A percentile compares a stretch with the other conserved stretches of the same genome.
Evolutionary conservation across 1,140 invertebrate species (phyloP).

Genomic region (Eulimnadia texana): DNA sequence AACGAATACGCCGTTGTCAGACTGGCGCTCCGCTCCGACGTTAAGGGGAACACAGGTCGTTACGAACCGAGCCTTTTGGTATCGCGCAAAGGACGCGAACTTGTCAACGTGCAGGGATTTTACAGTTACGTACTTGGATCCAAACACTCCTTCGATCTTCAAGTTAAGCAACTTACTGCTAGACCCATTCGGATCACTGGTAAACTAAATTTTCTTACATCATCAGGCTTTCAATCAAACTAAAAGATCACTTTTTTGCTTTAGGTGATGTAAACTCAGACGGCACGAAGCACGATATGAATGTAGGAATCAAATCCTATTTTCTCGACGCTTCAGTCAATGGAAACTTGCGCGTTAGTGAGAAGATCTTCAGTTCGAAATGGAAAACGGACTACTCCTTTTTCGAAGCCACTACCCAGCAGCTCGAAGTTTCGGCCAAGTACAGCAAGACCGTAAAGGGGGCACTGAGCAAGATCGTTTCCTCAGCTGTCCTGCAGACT

Average conservation of each 20-base stretch:
- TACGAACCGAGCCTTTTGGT: slow-evolving; percentile 21
- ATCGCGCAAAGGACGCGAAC: slow-evolving; percentile 11
- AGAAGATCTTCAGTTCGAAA: slow-evolving; percentile 21
- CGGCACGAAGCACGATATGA: slow-evolving; percentile 18
- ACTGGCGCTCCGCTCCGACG: slow-evolving; percentile 17
- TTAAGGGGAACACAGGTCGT: slow-evolving; percentile 13
- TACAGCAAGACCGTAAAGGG: slow-evolving; percentile 19
- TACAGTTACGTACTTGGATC: slow-evolving; percentile 18
- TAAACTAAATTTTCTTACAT: slow-evolving; percentile 12
- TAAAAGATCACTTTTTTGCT: no score
- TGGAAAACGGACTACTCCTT: slow-evolving; percentile 23
- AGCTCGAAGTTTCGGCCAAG: slow-evolving; percentile 22
- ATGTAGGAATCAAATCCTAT: slow-evolving; percentile 20
- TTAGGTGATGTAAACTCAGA: slow-evolving; percentile 20
- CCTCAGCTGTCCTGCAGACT: slow-evolving; percentile 5
- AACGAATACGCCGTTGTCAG: slow-evolving; percentile 21
- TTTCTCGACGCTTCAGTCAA: slow-evolving; percentile 21
- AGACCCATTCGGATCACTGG: slow-evolving; percentile 23
- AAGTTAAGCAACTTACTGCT: slow-evolving; percentile 22
- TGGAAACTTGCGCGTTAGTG: slow-evolving; percentile 20
- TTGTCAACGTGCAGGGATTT: slow-evolving; percentile 21
- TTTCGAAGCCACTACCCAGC: slow-evolving; percentile 19
- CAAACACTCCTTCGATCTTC: slow-evolving; percentile 24
- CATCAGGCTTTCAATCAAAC: no score
- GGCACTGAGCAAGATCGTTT: slow-evolving; percentile 20